Base-by-base conservation (phyloP, 2,888 invertebrate genomes). In the Germaria angustata region DNA sequence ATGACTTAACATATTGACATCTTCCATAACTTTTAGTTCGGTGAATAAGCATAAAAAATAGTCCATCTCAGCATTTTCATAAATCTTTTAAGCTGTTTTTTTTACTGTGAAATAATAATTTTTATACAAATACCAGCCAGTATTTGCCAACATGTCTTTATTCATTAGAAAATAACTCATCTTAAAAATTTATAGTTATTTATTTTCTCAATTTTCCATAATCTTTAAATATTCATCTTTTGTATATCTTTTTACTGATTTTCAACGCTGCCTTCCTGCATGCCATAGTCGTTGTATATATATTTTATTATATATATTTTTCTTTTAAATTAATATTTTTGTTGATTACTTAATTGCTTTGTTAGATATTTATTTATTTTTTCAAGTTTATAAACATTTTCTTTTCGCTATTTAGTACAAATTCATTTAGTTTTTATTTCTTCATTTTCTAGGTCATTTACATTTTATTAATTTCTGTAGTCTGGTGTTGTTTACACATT, bases 391-490 rank as follows among this genome's bases (percentile, higher is more conserved):
- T 49, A 22, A 49, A 49, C 20, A 22, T 49, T 49, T 49, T 49
- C 7, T 20, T 11, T 49, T 39, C 13, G 4, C 11, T 20, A 28
- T 46, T 46, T 36, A 17, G 7, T 13, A 20, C 34, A 34, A 34
- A 41, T 44, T 55, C 11, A 17, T 41, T 68, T n/a, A 15, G 15
- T 41, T 63, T 44, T 44, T 24, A 22, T 63, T 39, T 68, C 28
- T 39, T 17, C 13, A 63, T 46, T 81, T 81, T 81, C 81, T 81
- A 81, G 76, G 76, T 66, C 81, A 81, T 76, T 81, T 76, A 66
- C 65, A 81, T 71, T 71, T 49, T 71, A 59, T 81, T 71, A 71
- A 69, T 80, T 76, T 61, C 17, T 59, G n/a, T 46, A 71, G 71
- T 71, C 49, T 28, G 66, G 51, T 66, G 34, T 57, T 66, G 24